Evolutionary conservation across 1,140 invertebrate genomes (phyloP), one percentile per base, ranked within the genome.

Genomic region (Solenopsis invicta): DNA sequence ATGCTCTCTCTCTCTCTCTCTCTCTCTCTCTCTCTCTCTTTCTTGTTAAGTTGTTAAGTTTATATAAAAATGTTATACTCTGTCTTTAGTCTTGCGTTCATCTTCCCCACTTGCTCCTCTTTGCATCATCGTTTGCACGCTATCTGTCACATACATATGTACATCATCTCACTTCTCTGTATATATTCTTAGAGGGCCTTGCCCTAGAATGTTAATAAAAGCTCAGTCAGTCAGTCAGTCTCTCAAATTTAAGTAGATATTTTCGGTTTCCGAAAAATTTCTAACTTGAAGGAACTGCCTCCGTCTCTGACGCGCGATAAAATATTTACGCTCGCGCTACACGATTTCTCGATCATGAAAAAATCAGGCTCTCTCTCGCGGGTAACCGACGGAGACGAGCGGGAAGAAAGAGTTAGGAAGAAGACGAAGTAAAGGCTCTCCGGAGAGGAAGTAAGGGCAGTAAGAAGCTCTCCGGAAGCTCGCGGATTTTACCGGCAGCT

Each of bases 281-380:
- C 66, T 29, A 71, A 52, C 37, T 41, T 50, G 52, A 13, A 24
- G n/a, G 24, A 50, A 37, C 69, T 48, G 18, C 59, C 13, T 34
- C 29, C 54, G n/a, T 4, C 69, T 61, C 69, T 61, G 54, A 75
- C 69, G 69, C 41, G 50, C 41, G 54, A 75, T 84, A 37, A 82
- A 75, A 84, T 18, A 84, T 84, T 74, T 74, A 84, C 41, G 13
- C 45, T 34, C 24, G 29, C 80, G 69, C 56, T 84, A 84, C 54
- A 75, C 80, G 80, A 84, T 74, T 84, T 75, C 56, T 74, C 69
- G 67, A 74, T 84, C 80, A 75, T 84, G 69, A 84, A 84, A 84
- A 74, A 84, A 84, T 84, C 69, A 84, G 54, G 41, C 34, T 59
- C 52, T 56, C 52, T 54, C 61, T 21, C 29, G 62, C 62, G 77